These are phyloP conservation scores for Reinhardtius hippoglossoides DNA, from an alignment of 2,113 vertebrate genomes.

Conservation along the genomic window DNA sequence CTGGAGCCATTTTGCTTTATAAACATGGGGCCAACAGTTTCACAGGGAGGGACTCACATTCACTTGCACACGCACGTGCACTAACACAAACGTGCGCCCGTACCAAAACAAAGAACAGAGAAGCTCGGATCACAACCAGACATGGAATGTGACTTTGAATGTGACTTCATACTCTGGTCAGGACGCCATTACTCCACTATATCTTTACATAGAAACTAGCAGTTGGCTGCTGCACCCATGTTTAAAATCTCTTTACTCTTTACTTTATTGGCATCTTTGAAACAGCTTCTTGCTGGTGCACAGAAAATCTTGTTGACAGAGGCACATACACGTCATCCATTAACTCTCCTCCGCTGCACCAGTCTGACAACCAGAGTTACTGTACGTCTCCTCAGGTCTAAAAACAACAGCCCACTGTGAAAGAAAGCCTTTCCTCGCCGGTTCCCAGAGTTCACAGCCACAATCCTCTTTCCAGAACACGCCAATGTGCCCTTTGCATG, in stretches of 20 bases:
- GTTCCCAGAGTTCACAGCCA: slow-evolving; percentile 22
- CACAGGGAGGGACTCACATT: neutral
- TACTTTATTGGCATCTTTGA: slow-evolving; percentile 17
- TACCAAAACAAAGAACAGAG: neutral
- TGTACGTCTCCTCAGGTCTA: slow-evolving; percentile 8
- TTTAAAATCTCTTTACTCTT: neutral
- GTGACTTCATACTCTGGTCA: neutral
- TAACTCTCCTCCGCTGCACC: slow-evolving; percentile 1
- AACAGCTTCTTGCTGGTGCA: slow-evolving; percentile 17
- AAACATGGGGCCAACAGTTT: neutral
- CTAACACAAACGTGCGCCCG: neutral
- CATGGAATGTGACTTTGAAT: neutral
- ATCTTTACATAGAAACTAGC: neutral
- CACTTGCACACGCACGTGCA: neutral
- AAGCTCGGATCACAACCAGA: neutral
- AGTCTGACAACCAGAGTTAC: slow-evolving; percentile 14
- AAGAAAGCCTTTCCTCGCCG: neutral
- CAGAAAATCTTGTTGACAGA: slow-evolving; percentile 35
- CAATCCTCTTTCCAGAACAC: slow-evolving; percentile 25
- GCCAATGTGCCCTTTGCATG: slow-evolving; percentile 22
- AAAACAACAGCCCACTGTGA: slow-evolving; percentile 27
- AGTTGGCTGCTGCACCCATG: neutral
- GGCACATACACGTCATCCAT: slow-evolving; percentile 21
- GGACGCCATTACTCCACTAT: neutral
- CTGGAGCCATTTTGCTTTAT: neutral